Percentiles rank a stretch among this genome's conserved stretches.
phyloP scores from a whole-genome alignment of 1,140 invertebrate genomes.

The Sipha flava region DNA sequence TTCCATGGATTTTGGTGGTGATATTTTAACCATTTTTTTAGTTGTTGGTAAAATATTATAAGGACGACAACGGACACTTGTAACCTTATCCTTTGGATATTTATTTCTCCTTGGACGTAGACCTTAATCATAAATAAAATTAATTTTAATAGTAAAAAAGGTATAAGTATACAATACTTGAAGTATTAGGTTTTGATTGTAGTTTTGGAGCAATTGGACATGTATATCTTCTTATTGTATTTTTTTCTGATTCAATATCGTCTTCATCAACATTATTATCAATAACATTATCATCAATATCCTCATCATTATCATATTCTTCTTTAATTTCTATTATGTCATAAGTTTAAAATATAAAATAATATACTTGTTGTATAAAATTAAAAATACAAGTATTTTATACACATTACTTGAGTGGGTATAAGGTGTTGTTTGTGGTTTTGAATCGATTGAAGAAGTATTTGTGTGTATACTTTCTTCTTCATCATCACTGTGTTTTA shows the following conservation, averaged over 20 bases:
- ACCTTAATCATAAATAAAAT: neutral
- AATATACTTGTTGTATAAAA: no score
- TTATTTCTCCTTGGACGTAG: neutral
- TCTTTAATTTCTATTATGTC: neutral
- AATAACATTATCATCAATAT: neutral
- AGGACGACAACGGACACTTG: neutral
- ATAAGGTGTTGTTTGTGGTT: neutral
- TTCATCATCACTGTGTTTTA: neutral
- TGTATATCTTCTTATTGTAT: neutral
- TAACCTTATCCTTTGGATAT: neutral
- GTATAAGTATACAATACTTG: constrained; percentile 49
- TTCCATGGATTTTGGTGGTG: neutral
- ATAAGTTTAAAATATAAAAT: neutral
- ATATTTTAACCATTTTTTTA: neutral
- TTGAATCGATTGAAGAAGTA: neutral
- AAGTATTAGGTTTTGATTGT: constrained; percentile 78
- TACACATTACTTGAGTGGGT: no score
- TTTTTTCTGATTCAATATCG: neutral
- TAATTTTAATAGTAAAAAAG: neutral
- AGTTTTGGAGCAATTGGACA: constrained; percentile 67
- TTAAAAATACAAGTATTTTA: no score
- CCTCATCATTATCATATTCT: neutral
- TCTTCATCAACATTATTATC: neutral
- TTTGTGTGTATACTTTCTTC: neutral
- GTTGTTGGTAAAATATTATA: neutral